These are phyloP conservation scores for Catocala fraxini DNA, from an alignment of 2,888 invertebrate genomes.

Conservation along the genomic window DNA sequence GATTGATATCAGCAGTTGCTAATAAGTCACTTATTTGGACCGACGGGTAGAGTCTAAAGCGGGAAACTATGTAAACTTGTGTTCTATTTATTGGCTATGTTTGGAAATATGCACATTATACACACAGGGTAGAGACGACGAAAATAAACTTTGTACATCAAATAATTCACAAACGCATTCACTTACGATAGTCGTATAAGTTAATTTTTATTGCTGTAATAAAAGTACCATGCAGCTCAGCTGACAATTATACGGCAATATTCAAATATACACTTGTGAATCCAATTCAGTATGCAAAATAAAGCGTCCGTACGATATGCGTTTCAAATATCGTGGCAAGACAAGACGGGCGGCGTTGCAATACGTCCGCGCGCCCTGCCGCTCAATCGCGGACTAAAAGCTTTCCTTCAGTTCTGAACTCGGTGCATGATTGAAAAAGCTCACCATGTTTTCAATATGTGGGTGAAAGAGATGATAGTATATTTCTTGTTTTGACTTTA, in stretches of 20 bases:
- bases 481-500: conserved; percentile 44
- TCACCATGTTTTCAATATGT: conserved; percentile 61
- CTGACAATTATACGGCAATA: conserved; percentile 32
- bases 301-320: conserved; percentile 58
- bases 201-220: conserved; percentile 30
- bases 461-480: conserved; percentile 64
- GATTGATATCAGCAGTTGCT: conserved; percentile 69
- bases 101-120: conserved; percentile 50
- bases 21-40: conserved; percentile 82
- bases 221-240: conserved; percentile 32
- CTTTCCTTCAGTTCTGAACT: conserved; percentile 65
- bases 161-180: conserved; percentile 67
- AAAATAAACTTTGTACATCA: conserved; percentile 70
- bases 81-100: conserved; percentile 47
- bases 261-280: conserved; percentile 40
- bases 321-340: conserved; percentile 64
- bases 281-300: conserved; percentile 57
- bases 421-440: conserved; percentile 66
- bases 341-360: conserved; percentile 57
- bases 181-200: conserved; percentile 46
- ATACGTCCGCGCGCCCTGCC: conserved; percentile 74
- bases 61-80: conserved; percentile 37
- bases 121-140: conserved; percentile 54
- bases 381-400: conserved; percentile 82
- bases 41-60: conserved; percentile 59